Evolutionary conservation across 1,140 invertebrate species (phyloP).

Genomic region (Formica exsecta): DNA sequence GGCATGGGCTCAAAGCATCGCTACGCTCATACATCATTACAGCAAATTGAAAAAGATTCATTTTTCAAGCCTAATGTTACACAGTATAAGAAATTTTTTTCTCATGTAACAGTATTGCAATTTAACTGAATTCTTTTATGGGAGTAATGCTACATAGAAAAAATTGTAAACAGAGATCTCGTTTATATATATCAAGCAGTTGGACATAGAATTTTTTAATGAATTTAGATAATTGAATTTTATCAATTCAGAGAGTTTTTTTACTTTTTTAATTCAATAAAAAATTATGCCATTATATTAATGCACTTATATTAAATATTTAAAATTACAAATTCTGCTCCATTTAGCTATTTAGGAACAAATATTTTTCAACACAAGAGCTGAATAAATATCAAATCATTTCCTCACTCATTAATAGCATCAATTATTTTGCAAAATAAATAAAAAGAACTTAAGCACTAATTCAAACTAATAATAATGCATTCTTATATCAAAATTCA

Average conservation of each 20-base stretch:
- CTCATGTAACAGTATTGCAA: not conserved
- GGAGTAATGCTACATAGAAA: not conserved
- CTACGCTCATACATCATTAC: conserved; percentile 68
- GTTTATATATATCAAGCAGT: not conserved
- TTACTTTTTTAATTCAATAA: not conserved
- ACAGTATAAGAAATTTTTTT: not conserved
- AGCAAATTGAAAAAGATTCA: conserved; percentile 53
- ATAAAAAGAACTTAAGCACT: not conserved
- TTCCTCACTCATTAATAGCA: not conserved
- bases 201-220: not conserved
- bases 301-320: not conserved
- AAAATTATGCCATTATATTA: not conserved
- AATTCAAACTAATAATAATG: not conserved
- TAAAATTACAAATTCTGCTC: not conserved
- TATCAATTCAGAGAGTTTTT: not conserved
- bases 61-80: not conserved
- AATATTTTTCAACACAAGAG: not conserved
- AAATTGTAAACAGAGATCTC: conserved; percentile 7
- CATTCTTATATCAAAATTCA: not conserved
- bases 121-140: not conserved
- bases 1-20: conserved; percentile 71
- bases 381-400: not conserved
- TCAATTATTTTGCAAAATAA: not conserved
- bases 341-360: not conserved
- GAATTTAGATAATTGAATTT: not conserved